Percentiles rank a stretch among this genome's conserved stretches.
These are phyloP conservation scores for Dinothrombium tinctorium DNA, from an alignment of 1,140 invertebrate species.

Conservation along the genomic window DNA sequence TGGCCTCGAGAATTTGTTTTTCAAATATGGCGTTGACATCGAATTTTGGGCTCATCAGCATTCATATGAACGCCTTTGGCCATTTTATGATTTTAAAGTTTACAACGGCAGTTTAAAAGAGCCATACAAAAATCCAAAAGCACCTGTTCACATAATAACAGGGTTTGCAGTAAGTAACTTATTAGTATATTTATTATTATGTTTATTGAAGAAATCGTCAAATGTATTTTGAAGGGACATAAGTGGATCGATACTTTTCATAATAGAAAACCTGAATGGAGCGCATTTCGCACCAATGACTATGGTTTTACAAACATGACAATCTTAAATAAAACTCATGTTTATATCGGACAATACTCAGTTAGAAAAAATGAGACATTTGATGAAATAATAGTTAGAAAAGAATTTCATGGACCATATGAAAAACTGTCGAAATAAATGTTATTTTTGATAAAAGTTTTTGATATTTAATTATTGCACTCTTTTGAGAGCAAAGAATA, in stretches of 20 bases:
- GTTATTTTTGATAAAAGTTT: no score
- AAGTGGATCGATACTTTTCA: conserved; percentile 31
- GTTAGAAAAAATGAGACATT: no score
- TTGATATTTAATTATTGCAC: no score
- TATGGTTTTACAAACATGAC: conserved; percentile 77
- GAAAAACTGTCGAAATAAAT: no score
- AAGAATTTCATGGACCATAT: no score
- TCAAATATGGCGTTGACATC: conserved; percentile 68
- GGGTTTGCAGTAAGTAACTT: conserved; percentile 8
- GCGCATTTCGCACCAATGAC: conserved; percentile 59
- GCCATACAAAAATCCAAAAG: conserved; percentile 62
- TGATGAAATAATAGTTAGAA: no score
- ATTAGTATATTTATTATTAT: not conserved
- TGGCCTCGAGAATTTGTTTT: conserved; percentile 48
- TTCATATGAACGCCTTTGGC: conserved; percentile 78
- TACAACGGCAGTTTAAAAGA: conserved; percentile 40
- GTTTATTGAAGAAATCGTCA: not conserved
- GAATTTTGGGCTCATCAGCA: conserved; percentile 92
- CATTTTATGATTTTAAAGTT: conserved; percentile 60
- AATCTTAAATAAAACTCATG: conserved; percentile 54
- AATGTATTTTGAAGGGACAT: conserved; percentile 27
- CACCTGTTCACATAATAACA: conserved; percentile 65
- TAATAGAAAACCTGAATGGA: conserved; percentile 34
- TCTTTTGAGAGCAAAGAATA: no score
- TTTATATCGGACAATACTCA: conserved; percentile 76